phyloP scores from a whole-genome alignment of 2,797 vertebrate genomes.

The Lepilemur septentrionalis region DNA sequence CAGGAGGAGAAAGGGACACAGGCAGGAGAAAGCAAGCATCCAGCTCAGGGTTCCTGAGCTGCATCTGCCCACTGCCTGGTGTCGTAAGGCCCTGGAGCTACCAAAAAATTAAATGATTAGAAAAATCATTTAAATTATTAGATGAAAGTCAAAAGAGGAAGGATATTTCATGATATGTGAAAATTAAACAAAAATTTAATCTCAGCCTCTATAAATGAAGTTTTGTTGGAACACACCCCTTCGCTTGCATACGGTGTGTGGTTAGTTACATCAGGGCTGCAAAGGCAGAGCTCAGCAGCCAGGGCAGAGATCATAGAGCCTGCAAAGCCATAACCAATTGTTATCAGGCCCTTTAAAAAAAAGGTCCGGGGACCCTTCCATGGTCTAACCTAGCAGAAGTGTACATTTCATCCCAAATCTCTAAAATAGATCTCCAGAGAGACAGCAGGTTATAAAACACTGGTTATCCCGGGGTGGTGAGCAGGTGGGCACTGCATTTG shows the following conservation, averaged over 20 bases:
- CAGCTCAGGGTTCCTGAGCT: background rate
- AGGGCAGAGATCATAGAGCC: too few relatives aligned
- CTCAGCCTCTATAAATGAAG: background rate
- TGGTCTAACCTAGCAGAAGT: background rate
- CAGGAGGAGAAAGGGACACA: background rate
- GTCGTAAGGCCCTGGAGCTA: background rate
- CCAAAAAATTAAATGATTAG: background rate
- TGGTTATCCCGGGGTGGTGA: background rate
- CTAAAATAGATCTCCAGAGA: conserved; percentile 24
- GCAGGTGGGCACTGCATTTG: background rate
- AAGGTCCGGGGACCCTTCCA: background rate
- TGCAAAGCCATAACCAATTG: background rate
- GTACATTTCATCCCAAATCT: background rate
- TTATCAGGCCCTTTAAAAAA: background rate
- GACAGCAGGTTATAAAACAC: background rate
- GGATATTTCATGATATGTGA: background rate
- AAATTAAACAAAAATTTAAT: background rate
- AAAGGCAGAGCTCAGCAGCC: background rate
- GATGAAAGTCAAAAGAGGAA: background rate
- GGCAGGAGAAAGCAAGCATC: background rate
- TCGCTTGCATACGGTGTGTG: background rate
- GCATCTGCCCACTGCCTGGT: background rate
- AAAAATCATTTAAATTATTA: background rate
- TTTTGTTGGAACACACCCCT: background rate
- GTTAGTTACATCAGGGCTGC: background rate